These are phyloP conservation scores for Zele albiditarsus DNA, from an alignment of 2,888 invertebrate genomes.

Conservation along the genomic window DNA sequence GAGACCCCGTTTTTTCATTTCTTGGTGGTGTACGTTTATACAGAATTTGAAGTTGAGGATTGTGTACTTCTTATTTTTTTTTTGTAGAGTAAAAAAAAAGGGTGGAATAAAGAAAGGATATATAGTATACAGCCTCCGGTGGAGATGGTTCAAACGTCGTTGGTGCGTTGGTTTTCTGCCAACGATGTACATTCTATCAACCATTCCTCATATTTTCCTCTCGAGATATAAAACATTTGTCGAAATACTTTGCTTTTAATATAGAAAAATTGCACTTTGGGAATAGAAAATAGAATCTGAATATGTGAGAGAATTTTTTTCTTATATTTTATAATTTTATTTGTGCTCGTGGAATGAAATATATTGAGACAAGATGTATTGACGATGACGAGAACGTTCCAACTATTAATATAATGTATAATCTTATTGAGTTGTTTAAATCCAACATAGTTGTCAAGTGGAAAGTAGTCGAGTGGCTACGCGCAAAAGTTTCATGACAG, in stretches of 20 bases:
- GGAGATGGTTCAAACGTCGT: constrained; percentile 8
- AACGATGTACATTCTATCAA: constrained; percentile 2
- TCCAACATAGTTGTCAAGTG: constrained; percentile 36
- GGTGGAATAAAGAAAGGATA: not conserved
- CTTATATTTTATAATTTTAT: not conserved
- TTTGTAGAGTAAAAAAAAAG: not conserved
- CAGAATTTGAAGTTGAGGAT: not conserved
- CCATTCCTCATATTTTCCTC: constrained; percentile 10
- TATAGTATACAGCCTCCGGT: not conserved
- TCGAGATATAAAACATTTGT: constrained; percentile 17
- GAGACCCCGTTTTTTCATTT: not conserved
- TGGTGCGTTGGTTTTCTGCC: constrained; percentile 16
- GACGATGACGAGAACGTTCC: constrained; percentile 16
- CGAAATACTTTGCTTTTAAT: constrained; percentile 15
- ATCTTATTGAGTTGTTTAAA: not conserved
- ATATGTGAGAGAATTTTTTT: not conserved
- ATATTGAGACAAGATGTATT: constrained; percentile 20
- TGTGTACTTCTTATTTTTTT: not conserved
- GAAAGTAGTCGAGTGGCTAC: constrained; percentile 27
- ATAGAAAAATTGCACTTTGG: not conserved
- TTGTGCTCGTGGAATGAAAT: not conserved
- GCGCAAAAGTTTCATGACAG: constrained; percentile 32
- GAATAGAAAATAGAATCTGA: not conserved
- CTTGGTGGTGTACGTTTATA: not conserved
- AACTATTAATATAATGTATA: not conserved